These are phyloP conservation scores for Falco columbarius DNA, from an alignment of 2,797 vertebrate species.

Conservation along the genomic window DNA sequence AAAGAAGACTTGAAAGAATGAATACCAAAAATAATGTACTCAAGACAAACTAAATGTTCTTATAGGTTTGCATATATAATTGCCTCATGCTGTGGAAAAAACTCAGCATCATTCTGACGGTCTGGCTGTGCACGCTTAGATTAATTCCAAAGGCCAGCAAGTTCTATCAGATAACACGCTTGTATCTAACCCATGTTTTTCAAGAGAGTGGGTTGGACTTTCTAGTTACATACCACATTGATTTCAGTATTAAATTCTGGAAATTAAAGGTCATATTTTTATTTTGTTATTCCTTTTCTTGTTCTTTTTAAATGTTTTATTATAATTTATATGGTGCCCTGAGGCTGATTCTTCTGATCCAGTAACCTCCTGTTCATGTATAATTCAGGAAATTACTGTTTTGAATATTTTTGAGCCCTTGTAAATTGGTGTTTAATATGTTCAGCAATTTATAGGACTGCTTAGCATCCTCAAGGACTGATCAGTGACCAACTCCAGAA, in stretches of 20 bases:
- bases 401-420: neutral
- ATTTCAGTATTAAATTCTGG: neutral
- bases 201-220: neutral
- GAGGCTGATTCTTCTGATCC: constrained; percentile 35
- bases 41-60: neutral
- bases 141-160: neutral
- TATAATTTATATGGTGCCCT: constrained; percentile 25
- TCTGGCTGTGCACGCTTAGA: neutral
- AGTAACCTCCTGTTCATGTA: neutral
- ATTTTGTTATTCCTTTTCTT: neutral
- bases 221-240: neutral
- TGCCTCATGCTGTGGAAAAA: neutral
- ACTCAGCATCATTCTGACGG: neutral
- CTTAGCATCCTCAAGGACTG: neutral
- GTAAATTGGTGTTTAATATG: neutral
- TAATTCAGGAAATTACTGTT: neutral
- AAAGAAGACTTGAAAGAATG: neutral
- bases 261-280: neutral
- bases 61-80: neutral
- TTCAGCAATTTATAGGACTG: neutral
- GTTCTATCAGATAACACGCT: neutral
- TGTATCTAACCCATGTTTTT: neutral
- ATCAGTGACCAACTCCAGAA: neutral
- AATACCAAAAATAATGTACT: neutral
- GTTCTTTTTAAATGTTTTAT: neutral